Evolutionary conservation across 2,888 invertebrate genomes (phyloP), one percentile per base, ranked within the genome.

Genomic region (Sericinus montela): DNA sequence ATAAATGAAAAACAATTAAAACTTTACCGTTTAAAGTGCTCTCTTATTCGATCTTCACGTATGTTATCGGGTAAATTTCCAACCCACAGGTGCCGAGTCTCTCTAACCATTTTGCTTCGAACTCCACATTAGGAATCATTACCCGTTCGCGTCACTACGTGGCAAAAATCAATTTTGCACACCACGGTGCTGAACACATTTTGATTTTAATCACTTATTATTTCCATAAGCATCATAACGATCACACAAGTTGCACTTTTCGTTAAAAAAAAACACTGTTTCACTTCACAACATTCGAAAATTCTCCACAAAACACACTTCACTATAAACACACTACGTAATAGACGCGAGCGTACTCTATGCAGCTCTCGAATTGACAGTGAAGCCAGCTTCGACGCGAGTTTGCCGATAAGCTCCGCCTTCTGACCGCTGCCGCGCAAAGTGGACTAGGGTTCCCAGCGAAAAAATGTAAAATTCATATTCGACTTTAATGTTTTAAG

Each of bases 41-140:
- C 97, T 92, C 95, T 93, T 92, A 98, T 96, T 90, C 96, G 94
- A 90, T 97, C 97, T 92, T 98, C 97, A 87, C 97, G 95, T 93
- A 97, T 96, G 93, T 97, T 97, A 93, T 98, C 98, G 95, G 98
- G 98, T 94, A 98, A 96, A 94, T 98, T 98, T 94, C 98, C 98
- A 94, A 98, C 97, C 97, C 98, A 98, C 93, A 98, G 95, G 93
- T 98, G 98, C 94, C 98, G 97, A 94, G 98, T 98, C 97, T 98
- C 98, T 95, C 98, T 98, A 95, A 98, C 98, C 98, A 98, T 98
- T 95, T 95, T 97, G 95, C 94, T 94, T 94, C 94, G 91, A 93
- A 94, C 94, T 94, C 95, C 94, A 94, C 95, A 95, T 95, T 93
- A 93, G 94, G 93, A 92, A 92, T 92, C 90, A 90, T 91, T 90